Evolutionary conservation across 2,888 invertebrate species (phyloP).

Genomic region (Xestia sexstrigata): DNA sequence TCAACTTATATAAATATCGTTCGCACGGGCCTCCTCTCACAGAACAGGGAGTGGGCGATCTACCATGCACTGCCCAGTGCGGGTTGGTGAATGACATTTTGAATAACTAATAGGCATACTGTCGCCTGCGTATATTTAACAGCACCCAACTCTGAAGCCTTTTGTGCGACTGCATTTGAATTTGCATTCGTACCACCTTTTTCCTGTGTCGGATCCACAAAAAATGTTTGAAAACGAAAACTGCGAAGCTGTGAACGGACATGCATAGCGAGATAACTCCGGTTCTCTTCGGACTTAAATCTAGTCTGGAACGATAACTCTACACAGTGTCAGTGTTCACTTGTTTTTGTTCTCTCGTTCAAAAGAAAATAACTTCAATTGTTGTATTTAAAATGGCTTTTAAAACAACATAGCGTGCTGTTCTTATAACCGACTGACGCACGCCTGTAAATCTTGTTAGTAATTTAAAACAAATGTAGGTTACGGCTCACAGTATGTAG

Average conservation of each 20-base stretch:
- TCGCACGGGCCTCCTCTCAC: neutral
- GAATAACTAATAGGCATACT: neutral
- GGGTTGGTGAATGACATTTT: neutral
- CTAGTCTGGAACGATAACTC: slow-evolving; percentile 20
- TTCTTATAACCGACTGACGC: slow-evolving; percentile 29
- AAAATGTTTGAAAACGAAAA: slow-evolving; percentile 11
- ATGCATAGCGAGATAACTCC: slow-evolving; percentile 6
- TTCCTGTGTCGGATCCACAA: slow-evolving; percentile 16
- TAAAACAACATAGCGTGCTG: slow-evolving; percentile 42
- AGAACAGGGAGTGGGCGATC: neutral
- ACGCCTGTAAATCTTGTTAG: slow-evolving; percentile 58
- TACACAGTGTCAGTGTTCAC: neutral
- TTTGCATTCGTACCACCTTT: slow-evolving; percentile 30
- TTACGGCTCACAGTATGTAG: slow-evolving; percentile 31
- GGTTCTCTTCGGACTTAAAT: slow-evolving; percentile 17
- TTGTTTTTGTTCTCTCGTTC: slow-evolving; percentile 7
- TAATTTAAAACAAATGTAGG: slow-evolving; percentile 62
- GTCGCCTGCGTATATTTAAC: neutral
- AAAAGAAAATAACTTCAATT: slow-evolving; percentile 42
- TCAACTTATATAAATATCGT: neutral
- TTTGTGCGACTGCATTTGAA: slow-evolving; percentile 9
- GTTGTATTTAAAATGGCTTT: slow-evolving; percentile 36
- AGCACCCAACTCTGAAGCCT: neutral
- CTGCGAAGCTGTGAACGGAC: slow-evolving; percentile 5
- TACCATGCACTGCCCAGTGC: neutral